Conservation (phyloP, 2,797 vertebrate species). For the Heteromormyrus szaboi region DNA sequence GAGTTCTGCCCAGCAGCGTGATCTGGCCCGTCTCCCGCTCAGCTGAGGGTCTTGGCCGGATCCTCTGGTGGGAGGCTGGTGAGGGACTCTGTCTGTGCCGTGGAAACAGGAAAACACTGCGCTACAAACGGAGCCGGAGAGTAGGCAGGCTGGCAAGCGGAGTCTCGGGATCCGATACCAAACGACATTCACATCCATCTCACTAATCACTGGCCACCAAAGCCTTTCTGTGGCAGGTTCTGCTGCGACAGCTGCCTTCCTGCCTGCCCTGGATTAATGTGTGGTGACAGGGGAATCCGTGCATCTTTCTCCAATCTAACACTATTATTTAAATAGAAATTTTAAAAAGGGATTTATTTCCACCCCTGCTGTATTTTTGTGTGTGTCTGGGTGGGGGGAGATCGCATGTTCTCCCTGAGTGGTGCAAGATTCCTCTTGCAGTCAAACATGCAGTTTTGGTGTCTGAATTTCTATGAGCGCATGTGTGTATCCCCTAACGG, state of each 20-base stretch:
- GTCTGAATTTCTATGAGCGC: background rate
- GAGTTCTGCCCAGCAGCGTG: conserved; percentile 41
- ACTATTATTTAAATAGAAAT: background rate
- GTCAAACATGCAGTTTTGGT: background rate
- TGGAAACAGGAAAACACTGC: background rate
- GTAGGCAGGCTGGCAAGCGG: background rate
- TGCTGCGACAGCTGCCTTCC: background rate
- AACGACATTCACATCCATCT: background rate
- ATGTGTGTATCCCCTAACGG: background rate
- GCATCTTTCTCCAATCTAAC: background rate
- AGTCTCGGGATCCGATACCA: background rate
- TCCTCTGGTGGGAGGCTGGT: conserved; percentile 7
- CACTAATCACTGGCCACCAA: background rate
- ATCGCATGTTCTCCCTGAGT: background rate
- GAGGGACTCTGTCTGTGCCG: conserved; percentile 10
- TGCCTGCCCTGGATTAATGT: background rate
- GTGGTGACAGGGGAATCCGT: background rate
- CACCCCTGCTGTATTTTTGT: background rate
- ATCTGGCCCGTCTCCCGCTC: conserved; percentile 28
- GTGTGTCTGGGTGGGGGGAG: background rate
- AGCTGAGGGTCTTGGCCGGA: background rate
- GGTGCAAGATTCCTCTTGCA: background rate
- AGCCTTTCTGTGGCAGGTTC: background rate
- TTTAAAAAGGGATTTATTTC: background rate
- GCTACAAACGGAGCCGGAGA: background rate